These are phyloP conservation scores for Neodiprion virginianus DNA, from an alignment of 1,140 invertebrate genomes.

Conservation along the genomic window DNA sequence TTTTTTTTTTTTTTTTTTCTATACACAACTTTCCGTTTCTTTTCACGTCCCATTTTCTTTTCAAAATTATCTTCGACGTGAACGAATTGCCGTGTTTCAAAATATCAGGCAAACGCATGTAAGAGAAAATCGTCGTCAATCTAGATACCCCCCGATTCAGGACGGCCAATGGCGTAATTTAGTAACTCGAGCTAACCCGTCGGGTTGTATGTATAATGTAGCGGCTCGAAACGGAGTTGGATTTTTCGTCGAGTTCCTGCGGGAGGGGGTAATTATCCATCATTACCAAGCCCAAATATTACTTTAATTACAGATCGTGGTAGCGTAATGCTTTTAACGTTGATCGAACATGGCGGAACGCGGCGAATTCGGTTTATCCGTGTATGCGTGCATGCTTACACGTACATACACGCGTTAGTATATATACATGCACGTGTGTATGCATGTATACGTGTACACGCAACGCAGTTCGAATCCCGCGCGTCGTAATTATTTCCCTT, in stretches of 20 bases:
- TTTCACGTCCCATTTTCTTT: too few species aligned
- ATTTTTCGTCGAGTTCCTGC: slow-evolving; percentile 22
- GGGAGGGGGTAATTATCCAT: slow-evolving; percentile 43
- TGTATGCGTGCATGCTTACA: not conserved
- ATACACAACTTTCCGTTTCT: too few species aligned
- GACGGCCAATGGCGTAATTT: not conserved
- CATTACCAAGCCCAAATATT: slow-evolving; percentile 52
- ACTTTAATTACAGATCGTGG: slow-evolving; percentile 44
- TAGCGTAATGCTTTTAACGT: slow-evolving; percentile 26
- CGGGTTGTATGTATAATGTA: not conserved
- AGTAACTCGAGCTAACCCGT: not conserved
- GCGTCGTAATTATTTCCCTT: slow-evolving; percentile 5
- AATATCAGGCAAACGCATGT: too few species aligned
- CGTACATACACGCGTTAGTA: too few species aligned
- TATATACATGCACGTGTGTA: too few species aligned
- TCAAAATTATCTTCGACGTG: too few species aligned
- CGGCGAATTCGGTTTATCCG: not conserved
- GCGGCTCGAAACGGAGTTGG: not conserved
- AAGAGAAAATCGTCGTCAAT: not conserved
- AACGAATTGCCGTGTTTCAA: too few species aligned
- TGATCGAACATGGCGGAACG: slow-evolving; percentile 13
- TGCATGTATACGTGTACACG: too few species aligned
- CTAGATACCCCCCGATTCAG: not conserved
- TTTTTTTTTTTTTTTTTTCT: too few species aligned
- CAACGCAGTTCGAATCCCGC: not conserved